These are phyloP conservation scores for Seriola dumerili DNA, from an alignment of 2,113 vertebrate species.

Conservation along the genomic window DNA sequence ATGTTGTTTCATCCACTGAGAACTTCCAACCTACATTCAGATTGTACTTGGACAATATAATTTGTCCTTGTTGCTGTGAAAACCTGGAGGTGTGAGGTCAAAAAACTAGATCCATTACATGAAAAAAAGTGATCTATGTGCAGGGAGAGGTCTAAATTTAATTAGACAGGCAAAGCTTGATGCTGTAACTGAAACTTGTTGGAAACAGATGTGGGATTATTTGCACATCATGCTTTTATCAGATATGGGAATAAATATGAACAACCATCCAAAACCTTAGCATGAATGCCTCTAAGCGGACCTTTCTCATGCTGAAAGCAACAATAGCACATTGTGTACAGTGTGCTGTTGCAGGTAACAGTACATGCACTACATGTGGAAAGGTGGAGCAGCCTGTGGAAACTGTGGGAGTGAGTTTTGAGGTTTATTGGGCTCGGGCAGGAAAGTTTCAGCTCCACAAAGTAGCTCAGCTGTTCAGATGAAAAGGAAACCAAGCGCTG, in stretches of 20 bases:
- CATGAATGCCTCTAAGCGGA: not conserved
- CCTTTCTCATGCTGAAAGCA: not conserved
- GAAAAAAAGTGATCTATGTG: not conserved
- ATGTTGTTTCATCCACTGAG: no score
- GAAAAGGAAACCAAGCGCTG: conserved; percentile 78
- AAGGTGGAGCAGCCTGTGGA: not conserved
- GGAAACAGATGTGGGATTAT: conserved; percentile 43
- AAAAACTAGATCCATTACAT: no score
- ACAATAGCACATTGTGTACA: not conserved
- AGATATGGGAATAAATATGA: not conserved
- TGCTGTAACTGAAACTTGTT: not conserved
- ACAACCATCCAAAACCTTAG: not conserved
- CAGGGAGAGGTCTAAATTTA: not conserved
- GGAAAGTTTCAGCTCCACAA: conserved; percentile 32
- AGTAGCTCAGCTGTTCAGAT: conserved; percentile 75
- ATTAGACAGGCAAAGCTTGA: not conserved
- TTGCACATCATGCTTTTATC: not conserved
- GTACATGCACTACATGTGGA: not conserved
- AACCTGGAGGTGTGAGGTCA: not conserved
- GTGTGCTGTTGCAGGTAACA: not conserved
- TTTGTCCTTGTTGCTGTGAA: not conserved
- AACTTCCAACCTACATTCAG: no score
- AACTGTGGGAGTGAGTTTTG: not conserved
- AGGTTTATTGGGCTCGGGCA: not conserved
- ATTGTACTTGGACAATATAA: no score